These are phyloP conservation scores for Gymnocypris eckloni DNA, from an alignment of 2,797 vertebrate species.

Conservation along the genomic window DNA sequence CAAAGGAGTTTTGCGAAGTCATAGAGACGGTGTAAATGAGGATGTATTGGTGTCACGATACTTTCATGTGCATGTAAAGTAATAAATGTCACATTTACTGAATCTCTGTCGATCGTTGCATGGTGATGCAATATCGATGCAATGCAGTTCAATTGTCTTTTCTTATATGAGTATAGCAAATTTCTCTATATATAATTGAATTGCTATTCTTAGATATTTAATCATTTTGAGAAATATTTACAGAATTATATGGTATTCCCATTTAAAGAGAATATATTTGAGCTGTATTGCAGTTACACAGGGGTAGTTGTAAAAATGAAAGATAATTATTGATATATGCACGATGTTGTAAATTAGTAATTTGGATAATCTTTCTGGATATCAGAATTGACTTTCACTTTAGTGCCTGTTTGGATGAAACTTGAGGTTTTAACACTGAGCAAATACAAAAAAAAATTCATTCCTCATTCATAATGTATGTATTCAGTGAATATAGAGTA, in stretches of 20 bases:
- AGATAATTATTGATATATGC: not conserved
- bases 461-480: slow-evolving; percentile 31
- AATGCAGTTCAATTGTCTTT: not conserved
- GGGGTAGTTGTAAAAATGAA: not conserved
- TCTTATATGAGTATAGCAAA: not conserved
- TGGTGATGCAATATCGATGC: not conserved
- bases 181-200: not conserved
- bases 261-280: not conserved
- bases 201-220: not conserved
- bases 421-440: slow-evolving; percentile 9
- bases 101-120: not conserved
- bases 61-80: not conserved
- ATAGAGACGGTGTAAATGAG: not conserved
- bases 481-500: slow-evolving; percentile 10
- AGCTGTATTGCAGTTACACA: not conserved
- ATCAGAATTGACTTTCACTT: slow-evolving; percentile 1
- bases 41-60: not conserved
- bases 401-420: slow-evolving; percentile 14
- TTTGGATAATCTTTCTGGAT: slow-evolving; percentile 9
- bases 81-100: not conserved
- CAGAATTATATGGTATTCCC: too few relatives aligned
- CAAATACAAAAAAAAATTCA: slow-evolving; percentile 5
- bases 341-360: not conserved
- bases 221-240: not conserved
- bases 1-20: not conserved